phyloP scores from a whole-genome alignment of 2,113 vertebrate genomes.

The Opisthocomus hoazin region DNA sequence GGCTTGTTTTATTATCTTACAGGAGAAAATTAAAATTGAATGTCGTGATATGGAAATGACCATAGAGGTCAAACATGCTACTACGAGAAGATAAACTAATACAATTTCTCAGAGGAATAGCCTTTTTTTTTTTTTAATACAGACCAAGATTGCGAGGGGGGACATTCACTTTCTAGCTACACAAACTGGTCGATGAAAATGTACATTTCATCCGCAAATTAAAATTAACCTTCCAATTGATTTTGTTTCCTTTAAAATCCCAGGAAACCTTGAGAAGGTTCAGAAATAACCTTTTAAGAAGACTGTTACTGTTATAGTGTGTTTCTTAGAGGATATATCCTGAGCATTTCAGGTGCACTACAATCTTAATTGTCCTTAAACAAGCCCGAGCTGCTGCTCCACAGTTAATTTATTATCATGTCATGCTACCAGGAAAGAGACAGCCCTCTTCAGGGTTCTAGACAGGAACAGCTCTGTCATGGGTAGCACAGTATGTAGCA shows the following conservation, averaged over 20 bases:
- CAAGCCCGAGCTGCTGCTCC: neutral
- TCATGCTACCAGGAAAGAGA: rapidly evolving
- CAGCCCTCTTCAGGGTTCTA: neutral
- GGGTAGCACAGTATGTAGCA: neutral
- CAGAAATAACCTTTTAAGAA: neutral
- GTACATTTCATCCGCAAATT: neutral
- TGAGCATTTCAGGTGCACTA: neutral
- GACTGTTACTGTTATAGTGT: neutral
- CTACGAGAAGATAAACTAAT: neutral
- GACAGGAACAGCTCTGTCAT: neutral
- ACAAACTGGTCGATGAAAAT: neutral
- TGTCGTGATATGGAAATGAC: neutral
- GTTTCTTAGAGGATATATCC: neutral
- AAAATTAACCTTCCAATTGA: conserved; percentile 9
- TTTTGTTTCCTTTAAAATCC: neutral
- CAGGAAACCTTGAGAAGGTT: neutral
- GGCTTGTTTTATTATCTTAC: neutral
- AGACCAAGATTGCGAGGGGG: neutral
- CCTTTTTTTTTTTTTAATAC: neutral
- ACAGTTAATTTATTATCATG: neutral
- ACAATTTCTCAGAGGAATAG: neutral
- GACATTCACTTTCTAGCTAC: neutral
- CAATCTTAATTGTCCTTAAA: neutral
- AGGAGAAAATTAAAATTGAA: neutral
- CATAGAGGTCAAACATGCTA: neutral